Percentiles rank a stretch among this genome's conserved stretches.
Conservation (phyloP, 2,797 vertebrate genomes). For the Limosa lapponica region DNA sequence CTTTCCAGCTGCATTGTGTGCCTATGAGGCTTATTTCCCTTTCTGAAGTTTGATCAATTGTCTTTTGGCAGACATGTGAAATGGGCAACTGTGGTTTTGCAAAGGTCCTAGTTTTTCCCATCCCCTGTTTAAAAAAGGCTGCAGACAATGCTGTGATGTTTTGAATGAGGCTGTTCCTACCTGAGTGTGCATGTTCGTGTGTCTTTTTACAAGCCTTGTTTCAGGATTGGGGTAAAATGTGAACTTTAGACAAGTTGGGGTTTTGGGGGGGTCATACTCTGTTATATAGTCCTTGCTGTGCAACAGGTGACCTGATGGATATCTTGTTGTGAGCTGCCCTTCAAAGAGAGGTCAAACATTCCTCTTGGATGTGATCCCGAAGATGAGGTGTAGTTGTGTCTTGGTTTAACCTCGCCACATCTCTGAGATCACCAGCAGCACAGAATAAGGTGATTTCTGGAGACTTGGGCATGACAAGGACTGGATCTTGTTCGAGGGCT, state of each 20-base stretch:
- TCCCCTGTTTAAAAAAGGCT: neutral
- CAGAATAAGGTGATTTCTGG: neutral
- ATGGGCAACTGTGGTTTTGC: neutral
- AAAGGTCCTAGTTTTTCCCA: neutral
- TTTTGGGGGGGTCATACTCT: neutral
- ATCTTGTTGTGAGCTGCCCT: neutral
- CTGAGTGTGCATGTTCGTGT: rapidly evolving
- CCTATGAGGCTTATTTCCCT: neutral
- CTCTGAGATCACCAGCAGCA: neutral
- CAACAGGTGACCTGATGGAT: rapidly evolving
- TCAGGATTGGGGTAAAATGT: neutral
- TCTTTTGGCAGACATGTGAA: neutral
- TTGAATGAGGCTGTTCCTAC: neutral
- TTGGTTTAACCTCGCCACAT: neutral
- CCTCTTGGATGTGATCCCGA: neutral
- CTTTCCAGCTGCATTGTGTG: neutral
- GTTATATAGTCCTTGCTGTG: neutral
- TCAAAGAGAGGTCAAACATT: neutral
- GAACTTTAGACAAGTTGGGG: neutral
- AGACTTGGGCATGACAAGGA: neutral
- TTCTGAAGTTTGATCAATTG: neutral
- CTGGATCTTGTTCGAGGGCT: neutral
- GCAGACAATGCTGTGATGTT: neutral
- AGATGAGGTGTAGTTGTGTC: neutral
- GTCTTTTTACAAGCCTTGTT: neutral